These are phyloP conservation scores for Cladopsammia gracilis DNA, from an alignment of 64 coral and sea anemone genomes.

Conservation along the genomic window DNA sequence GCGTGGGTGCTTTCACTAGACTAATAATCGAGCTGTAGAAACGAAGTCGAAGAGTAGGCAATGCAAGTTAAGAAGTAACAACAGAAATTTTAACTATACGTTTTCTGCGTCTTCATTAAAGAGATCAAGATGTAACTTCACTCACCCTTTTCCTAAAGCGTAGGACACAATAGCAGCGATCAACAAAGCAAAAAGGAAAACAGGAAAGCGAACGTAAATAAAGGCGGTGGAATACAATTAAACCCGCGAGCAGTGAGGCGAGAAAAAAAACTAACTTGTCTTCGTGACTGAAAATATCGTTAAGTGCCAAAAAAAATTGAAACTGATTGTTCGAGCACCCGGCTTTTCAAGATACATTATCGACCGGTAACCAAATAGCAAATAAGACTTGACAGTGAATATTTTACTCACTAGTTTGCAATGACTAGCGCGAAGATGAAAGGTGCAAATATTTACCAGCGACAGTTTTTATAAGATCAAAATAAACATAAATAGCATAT, in stretches of 20 bases:
- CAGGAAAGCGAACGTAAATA: not conserved
- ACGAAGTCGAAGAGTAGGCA: not conserved
- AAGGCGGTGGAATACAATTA: not conserved
- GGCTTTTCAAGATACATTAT: conserved; percentile 66
- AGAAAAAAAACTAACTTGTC: not conserved
- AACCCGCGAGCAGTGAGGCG: not conserved
- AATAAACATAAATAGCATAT: conserved; percentile 13
- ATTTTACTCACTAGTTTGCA: conserved; percentile 16
- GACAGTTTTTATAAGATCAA: conserved; percentile 20
- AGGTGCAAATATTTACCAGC: conserved; percentile 20
- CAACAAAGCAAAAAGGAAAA: not conserved
- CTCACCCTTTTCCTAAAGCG: not conserved
- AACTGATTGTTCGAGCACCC: conserved; percentile 48
- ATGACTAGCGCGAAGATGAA: not conserved
- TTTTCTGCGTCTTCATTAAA: not conserved
- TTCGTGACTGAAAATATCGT: conserved; percentile 15
- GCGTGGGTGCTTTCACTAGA: not conserved
- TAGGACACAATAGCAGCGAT: not conserved
- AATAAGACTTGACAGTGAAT: conserved; percentile 51
- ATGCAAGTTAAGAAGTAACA: not conserved
- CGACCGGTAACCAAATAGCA: conserved; percentile 45
- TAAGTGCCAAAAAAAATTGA: conserved; percentile 22
- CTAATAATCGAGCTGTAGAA: not conserved
- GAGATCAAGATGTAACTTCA: conserved; percentile 1
- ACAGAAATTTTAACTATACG: not conserved